Evolutionary conservation across 2,113 vertebrate species (phyloP).

Genomic region (Caranx melampygus): DNA sequence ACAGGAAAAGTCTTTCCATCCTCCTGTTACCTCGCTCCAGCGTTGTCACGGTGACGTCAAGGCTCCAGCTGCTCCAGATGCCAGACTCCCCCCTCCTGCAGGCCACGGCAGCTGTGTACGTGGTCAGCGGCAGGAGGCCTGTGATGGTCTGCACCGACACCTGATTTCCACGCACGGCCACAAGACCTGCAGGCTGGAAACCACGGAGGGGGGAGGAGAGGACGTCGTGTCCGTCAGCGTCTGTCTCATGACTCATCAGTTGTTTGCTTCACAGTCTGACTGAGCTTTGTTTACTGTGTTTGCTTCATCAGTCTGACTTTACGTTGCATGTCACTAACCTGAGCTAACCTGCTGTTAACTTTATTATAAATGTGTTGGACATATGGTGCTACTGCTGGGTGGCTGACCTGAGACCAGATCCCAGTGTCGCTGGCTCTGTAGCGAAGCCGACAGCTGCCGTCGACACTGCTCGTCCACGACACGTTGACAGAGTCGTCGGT

Average conservation of each 20-base stretch:
- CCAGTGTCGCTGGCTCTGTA: background rate
- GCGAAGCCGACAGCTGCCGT: constrained; percentile 41
- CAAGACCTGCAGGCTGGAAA: constrained; percentile 18
- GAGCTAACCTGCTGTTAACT: no score
- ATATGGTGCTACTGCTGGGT: no score
- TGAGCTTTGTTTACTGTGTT: no score
- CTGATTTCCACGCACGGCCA: fast-evolving
- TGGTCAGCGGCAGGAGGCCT: constrained; percentile 23
- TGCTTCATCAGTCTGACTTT: no score
- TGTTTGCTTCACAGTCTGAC: no score
- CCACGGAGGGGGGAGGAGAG: background rate
- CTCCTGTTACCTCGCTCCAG: constrained; percentile 31
- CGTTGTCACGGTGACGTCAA: constrained; percentile 2
- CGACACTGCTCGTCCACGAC: constrained; percentile 19
- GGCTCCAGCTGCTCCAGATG: constrained; percentile 58
- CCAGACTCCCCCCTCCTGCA: background rate
- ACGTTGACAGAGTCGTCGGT: constrained; percentile 33
- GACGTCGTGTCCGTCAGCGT: no score
- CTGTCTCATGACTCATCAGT: no score
- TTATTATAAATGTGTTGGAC: no score
- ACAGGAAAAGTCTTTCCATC: no score
- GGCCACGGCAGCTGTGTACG: constrained; percentile 46
- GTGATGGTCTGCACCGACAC: background rate
- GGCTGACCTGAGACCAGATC: constrained; percentile 37
- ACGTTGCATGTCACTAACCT: no score